These are phyloP conservation scores for Rhipidura dahli DNA, from an alignment of 2,113 vertebrate genomes.

Conservation along the genomic window DNA sequence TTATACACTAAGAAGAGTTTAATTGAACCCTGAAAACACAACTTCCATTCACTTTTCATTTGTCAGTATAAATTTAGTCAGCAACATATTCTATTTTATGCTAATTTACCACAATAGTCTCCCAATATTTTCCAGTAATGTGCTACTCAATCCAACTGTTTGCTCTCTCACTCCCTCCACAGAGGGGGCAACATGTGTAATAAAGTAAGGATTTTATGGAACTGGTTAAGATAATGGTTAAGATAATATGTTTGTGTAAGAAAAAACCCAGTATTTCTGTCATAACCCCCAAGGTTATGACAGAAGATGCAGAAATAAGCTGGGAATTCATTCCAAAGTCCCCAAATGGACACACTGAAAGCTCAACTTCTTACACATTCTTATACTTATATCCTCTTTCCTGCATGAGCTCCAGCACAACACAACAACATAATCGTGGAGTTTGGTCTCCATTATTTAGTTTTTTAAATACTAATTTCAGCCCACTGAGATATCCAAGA, in stretches of 20 bases:
- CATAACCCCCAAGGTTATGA: background rate
- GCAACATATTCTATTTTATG: background rate
- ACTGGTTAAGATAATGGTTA: rapidly evolving
- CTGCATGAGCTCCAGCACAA: background rate
- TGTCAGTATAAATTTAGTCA: background rate
- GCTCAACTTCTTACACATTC: background rate
- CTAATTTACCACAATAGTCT: background rate
- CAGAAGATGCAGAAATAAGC: background rate
- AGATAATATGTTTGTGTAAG: background rate
- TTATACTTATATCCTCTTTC: background rate
- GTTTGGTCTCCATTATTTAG: background rate
- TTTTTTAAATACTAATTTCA: background rate
- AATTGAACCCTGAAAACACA: conserved; percentile 7
- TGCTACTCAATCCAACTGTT: background rate
- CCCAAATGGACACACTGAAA: background rate
- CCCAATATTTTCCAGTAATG: background rate
- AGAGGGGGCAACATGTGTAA: background rate
- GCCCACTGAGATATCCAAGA: background rate
- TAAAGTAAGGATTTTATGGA: background rate
- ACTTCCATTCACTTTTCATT: background rate
- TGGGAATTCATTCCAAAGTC: background rate
- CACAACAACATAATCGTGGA: background rate
- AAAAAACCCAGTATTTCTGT: background rate
- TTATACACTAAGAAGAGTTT: background rate
- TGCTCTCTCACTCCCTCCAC: background rate